Percentiles rank a stretch among this genome's conserved stretches.
Conservation (phyloP, 2,113 vertebrate genomes). For the Apus apus region DNA sequence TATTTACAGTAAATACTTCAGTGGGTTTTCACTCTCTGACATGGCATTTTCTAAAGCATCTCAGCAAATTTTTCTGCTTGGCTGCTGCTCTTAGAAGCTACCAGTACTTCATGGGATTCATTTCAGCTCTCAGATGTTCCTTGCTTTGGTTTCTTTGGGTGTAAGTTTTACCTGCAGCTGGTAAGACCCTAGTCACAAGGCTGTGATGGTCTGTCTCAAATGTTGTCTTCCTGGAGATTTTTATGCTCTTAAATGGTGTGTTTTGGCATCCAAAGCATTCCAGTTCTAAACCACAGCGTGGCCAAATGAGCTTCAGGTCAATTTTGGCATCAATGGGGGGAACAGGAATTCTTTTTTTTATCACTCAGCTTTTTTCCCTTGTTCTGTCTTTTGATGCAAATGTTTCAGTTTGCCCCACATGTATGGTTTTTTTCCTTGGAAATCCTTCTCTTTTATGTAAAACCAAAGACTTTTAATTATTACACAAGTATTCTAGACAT, state of each 20-base stretch:
- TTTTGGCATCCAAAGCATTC: no score
- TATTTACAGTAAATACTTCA: not conserved
- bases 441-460: not conserved
- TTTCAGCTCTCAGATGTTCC: not conserved
- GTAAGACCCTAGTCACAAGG: not conserved
- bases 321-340: no score
- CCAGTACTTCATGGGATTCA: not conserved
- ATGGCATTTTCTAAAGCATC: not conserved
- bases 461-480: not conserved
- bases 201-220: not conserved
- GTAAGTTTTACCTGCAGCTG: not conserved
- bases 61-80: not conserved
- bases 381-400: no score
- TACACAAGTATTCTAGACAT: not conserved
- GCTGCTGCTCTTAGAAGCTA: not conserved
- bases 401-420: no score
- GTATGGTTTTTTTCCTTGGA: not conserved
- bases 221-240: not conserved
- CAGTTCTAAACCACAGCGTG: no score
- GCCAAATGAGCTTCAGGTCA: no score
- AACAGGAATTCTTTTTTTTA: no score
- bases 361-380: no score
- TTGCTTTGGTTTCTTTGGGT: not conserved
- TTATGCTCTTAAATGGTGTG: not conserved
- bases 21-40: not conserved